Conservation (phyloP, 2,797 vertebrate species). For the Diplodus sargus region DNA sequence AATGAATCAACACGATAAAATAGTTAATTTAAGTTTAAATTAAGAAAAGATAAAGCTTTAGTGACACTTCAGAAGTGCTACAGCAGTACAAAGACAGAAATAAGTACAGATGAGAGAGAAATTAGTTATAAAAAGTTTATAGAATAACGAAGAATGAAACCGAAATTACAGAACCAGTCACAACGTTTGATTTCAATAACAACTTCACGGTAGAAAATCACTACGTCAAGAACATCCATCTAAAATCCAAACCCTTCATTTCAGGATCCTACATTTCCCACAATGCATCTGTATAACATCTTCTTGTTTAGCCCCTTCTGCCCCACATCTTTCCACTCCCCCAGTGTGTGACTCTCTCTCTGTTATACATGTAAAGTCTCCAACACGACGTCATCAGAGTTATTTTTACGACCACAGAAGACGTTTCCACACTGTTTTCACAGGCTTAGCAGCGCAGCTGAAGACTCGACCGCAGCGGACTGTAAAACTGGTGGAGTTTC, state of each 20-base stretch:
- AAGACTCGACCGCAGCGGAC: background rate
- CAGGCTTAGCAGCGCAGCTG: background rate
- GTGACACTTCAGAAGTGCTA: background rate
- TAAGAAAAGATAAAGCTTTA: background rate
- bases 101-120: too few relatives aligned
- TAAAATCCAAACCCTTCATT: background rate
- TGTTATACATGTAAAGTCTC: background rate
- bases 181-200: too few relatives aligned
- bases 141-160: too few relatives aligned
- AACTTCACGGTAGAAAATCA: too few relatives aligned
- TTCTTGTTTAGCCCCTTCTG: background rate
- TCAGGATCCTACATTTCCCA: background rate
- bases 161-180: too few relatives aligned
- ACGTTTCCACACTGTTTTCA: conserved; percentile 12
- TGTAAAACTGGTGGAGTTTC: background rate
- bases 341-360: background rate
- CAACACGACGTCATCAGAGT: conserved; percentile 25
- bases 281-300: background rate
- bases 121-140: too few relatives aligned
- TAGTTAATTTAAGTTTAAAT: background rate
- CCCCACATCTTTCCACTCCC: background rate
- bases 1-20: background rate
- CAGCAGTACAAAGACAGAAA: background rate
- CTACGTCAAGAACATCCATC: too few relatives aligned
- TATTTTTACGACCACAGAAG: conserved; percentile 14